Evolutionary conservation across 1,140 invertebrate species (phyloP), one percentile per base, ranked within the genome.

Genomic region (Drosophila baimaii): DNA sequence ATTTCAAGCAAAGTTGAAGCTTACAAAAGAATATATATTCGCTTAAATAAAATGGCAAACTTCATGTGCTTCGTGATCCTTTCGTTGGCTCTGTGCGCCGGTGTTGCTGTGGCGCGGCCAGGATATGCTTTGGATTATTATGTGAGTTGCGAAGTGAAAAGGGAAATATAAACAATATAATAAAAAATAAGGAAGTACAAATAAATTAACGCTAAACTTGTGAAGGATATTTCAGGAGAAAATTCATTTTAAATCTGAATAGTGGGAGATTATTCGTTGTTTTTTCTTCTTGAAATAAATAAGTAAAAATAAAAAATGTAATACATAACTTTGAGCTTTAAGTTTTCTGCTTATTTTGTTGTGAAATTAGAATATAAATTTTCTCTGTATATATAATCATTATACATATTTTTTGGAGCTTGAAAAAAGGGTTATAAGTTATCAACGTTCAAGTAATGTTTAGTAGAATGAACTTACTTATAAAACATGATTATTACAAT

Each of bases 71-170:
- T 90, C 35, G 72, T 82, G 55, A 75, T 91, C 64, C 77, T 92
- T 56, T 77, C 81, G 44, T 47, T 92, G 62, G 79, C 86, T 15
- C 46, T 92, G 35, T 91, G 69, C 52, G 80, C 79, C 49, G 79
- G 63, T 61, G 71, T 78, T 13, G 81, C 76, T 25, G 58, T 91
- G 46, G 90, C 91, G 44, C 72, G 71, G 51, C 91, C 91, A 79
- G 90, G 91, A 83, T 92, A 92, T 59, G 91, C 84, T 59, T 82
- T 92, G 74, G 91, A 92, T 75, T 92, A 92, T 61, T 92, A 92
- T 86, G 91, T 92, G 90, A 92, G 91, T 91, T 59, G 15, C 9
- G 1, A 8, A 59, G 33, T 39, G 51, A 25, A 23, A 13, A 10
- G 8, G 3, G 17, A 10, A 29, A 1, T 33, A 21, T 21, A n/a